phyloP scores from a whole-genome alignment of 2,888 invertebrate species.

The Girardia tigrina region DNA sequence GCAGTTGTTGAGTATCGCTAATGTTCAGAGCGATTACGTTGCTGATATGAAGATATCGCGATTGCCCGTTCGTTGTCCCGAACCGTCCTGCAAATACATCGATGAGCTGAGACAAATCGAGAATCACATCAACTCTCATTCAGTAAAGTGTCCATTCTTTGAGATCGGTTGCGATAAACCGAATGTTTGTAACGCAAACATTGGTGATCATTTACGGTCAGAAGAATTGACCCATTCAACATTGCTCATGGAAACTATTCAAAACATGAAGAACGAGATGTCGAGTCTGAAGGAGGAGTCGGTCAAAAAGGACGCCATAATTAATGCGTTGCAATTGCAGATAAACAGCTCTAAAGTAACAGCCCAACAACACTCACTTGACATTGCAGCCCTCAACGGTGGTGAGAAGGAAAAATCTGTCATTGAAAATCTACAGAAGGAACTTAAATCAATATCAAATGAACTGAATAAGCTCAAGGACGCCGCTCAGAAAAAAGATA shows the following conservation, averaged over 20 bases:
- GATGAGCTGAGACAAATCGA: not conserved
- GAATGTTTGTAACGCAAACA: not conserved
- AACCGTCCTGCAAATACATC: not conserved
- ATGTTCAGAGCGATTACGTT: not conserved
- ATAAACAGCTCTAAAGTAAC: no score
- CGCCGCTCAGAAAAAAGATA: not conserved
- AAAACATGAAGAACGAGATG: not conserved
- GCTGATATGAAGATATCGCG: not conserved
- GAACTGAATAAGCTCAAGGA: not conserved
- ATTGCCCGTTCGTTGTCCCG: not conserved
- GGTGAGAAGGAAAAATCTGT: not conserved
- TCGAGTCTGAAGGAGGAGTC: not conserved
- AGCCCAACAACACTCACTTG: no score
- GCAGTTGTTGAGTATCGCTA: not conserved
- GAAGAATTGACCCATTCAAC: not conserved
- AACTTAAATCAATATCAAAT: not conserved
- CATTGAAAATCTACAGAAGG: not conserved
- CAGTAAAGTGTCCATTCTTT: not conserved
- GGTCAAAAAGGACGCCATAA: not conserved
- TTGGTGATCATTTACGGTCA: not conserved
- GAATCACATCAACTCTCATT: not conserved
- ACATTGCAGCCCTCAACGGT: not conserved
- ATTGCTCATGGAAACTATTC: not conserved
- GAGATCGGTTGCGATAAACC: not conserved
- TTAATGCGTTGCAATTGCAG: not conserved